Evolutionary conservation across 2,888 invertebrate species (phyloP), one percentile per base, ranked within the genome.

Genomic region (Lampropteryx suffumata): DNA sequence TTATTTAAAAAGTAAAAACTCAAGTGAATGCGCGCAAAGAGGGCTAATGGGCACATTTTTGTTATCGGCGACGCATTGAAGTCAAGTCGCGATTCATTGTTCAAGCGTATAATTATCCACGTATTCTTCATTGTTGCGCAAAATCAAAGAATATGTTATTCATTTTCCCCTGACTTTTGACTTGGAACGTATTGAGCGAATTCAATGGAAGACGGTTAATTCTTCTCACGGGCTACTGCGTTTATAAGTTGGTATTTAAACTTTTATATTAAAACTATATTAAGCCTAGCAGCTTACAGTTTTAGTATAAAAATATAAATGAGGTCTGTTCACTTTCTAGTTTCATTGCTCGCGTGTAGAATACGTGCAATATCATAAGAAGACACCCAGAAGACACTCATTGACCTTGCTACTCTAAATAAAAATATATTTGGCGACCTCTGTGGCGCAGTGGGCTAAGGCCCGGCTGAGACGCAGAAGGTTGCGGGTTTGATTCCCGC

Each of bases 81-180:
- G 84, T 87, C 84, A 84, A 79, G 73, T 82, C 76, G 78, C 79
- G 79, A 65, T 69, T 67, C 71, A 82, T 90, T 90, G 90, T 90
- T 90, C 85, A 73, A 74, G 69, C 74, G 74, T 83, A 81, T 89
- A 90, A 90, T 90, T 90, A 89, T 82, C 68, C 75, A 73, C 73
- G 74, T 71, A 79, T 79, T 81, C 76, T 70, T 78, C 75, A 86
- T 89, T 86, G 84, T 88, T 79, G 76, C 73, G 72, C 73, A 71
- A 82, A 86, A 84, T 85, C 84, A 86, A 84, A 88, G 85, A 89
- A 88, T 87, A 89, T 88, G 89, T 74, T 86, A 74, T 79, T 82
- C 76, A 74, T 73, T 78, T 81, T 76, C 81, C 87, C 86, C 84
- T 84, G 87, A 88, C 82, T 87, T 86, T 79, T 87, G 82, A 83